phyloP scores from a whole-genome alignment of 2,797 vertebrate genomes.

The Silurus lanzhouensis region DNA sequence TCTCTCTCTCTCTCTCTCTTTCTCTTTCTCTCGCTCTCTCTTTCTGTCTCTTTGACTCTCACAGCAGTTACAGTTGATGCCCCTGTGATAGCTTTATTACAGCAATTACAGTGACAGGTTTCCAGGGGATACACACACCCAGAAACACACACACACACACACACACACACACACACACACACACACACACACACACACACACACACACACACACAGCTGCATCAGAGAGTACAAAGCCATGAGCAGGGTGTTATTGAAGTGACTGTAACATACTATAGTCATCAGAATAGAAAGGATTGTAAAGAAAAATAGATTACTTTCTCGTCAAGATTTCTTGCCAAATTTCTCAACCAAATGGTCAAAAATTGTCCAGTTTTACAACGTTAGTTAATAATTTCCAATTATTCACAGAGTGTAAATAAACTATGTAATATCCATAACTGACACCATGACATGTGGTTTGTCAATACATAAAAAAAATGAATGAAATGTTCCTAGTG shows the following conservation, averaged over 20 bases:
- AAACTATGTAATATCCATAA: background rate
- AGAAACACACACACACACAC: slow-evolving; percentile 37
- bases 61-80: slow-evolving; percentile 36
- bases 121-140: slow-evolving; percentile 41
- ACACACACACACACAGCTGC: slow-evolving; percentile 39
- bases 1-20: no score
- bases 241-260: slow-evolving; percentile 4
- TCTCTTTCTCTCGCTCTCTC: slow-evolving; percentile 27
- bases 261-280: background rate
- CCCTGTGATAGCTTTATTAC: slow-evolving; percentile 53
- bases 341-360: background rate
- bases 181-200: slow-evolving; percentile 46
- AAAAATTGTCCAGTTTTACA: background rate
- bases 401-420: background rate
- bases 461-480: background rate
- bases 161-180: slow-evolving; percentile 46
- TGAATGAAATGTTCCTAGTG: background rate
- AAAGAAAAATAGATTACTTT: background rate
- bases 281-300: background rate
- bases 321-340: background rate
- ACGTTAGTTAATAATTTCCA: background rate
- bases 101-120: slow-evolving; percentile 53
- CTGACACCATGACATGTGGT: background rate
- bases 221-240: background rate
- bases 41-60: slow-evolving; percentile 52